Percentiles rank a stretch among this genome's conserved stretches.
Conservation (phyloP, 2,113 vertebrate species). For the Ceratotherium simum region DNA sequence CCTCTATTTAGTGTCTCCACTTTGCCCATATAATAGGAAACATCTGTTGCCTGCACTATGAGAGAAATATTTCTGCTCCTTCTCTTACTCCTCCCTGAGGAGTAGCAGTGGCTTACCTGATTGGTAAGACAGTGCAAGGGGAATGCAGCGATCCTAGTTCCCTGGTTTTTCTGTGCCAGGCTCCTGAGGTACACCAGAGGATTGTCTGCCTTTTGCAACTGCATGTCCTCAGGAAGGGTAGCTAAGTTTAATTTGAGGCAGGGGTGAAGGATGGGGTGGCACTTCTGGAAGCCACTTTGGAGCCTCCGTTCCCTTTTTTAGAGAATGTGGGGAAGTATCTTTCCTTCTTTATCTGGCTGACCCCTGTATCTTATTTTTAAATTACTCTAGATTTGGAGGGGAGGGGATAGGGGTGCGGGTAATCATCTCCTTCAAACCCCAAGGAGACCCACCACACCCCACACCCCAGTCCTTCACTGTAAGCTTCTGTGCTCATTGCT, state of each 20-base stretch:
- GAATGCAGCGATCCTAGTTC: background rate
- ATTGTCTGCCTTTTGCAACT: background rate
- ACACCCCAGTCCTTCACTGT: background rate
- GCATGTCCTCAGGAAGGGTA: background rate
- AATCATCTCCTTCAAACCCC: background rate
- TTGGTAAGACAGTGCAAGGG: background rate
- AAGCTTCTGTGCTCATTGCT: background rate
- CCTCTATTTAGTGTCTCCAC: background rate
- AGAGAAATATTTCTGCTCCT: background rate
- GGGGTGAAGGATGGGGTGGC: background rate
- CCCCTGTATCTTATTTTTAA: background rate
- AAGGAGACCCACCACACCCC: background rate
- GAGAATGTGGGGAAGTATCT: background rate
- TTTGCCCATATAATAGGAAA: background rate
- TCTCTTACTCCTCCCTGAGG: background rate
- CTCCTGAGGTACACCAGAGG: background rate
- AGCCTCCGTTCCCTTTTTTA: background rate
- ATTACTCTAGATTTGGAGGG: background rate
- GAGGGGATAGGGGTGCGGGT: background rate
- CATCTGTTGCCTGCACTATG: background rate
- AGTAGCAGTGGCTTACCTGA: background rate
- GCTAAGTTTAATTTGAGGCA: background rate
- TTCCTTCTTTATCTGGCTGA: background rate
- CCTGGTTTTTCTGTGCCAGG: background rate
- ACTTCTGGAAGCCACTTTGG: slow-evolving; percentile 17